Evolutionary conservation across 2,888 invertebrate genomes (phyloP).

Genomic region (Hypena proboscidalis): DNA sequence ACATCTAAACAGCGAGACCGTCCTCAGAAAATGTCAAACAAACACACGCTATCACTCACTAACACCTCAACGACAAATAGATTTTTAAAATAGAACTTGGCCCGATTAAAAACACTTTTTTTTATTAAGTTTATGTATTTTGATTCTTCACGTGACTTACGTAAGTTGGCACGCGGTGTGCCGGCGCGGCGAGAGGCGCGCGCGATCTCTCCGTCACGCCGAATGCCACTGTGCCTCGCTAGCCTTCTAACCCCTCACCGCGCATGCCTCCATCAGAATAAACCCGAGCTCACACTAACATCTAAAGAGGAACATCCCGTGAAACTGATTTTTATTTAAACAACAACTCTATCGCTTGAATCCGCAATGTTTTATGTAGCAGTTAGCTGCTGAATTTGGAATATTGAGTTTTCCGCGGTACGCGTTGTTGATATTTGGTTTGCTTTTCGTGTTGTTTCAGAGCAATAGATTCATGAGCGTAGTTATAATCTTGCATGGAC

Average conservation of each 20-base stretch:
- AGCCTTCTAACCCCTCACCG: constrained; percentile 54
- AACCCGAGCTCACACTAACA: constrained; percentile 72
- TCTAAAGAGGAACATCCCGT: constrained; percentile 60
- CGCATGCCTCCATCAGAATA: constrained; percentile 77
- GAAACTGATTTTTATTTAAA: constrained; percentile 69
- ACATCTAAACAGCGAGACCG: constrained; percentile 30
- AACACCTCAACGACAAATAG: constrained; percentile 18
- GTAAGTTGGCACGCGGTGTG: constrained; percentile 62
- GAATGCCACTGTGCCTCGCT: constrained; percentile 64
- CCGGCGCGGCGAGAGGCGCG: constrained; percentile 44
- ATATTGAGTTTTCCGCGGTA: constrained; percentile 36
- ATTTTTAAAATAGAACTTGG: constrained; percentile 15
- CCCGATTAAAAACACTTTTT: constrained; percentile 32
- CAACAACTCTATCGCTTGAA: constrained; percentile 56
- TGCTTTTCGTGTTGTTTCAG: constrained; percentile 26
- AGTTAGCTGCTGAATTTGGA: constrained; percentile 39
- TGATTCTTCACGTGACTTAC: constrained; percentile 64
- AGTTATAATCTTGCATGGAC: too few relatives aligned
- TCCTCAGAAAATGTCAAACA: constrained; percentile 54
- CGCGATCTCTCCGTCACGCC: constrained; percentile 60
- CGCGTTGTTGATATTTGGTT: constrained; percentile 22
- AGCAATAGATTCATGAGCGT: constrained; percentile 16
- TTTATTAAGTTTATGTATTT: constrained; percentile 39
- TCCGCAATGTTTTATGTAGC: constrained; percentile 42
- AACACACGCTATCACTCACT: constrained; percentile 60